Conservation (phyloP, 2,113 vertebrate species). For the Pelecanus crispus region DNA sequence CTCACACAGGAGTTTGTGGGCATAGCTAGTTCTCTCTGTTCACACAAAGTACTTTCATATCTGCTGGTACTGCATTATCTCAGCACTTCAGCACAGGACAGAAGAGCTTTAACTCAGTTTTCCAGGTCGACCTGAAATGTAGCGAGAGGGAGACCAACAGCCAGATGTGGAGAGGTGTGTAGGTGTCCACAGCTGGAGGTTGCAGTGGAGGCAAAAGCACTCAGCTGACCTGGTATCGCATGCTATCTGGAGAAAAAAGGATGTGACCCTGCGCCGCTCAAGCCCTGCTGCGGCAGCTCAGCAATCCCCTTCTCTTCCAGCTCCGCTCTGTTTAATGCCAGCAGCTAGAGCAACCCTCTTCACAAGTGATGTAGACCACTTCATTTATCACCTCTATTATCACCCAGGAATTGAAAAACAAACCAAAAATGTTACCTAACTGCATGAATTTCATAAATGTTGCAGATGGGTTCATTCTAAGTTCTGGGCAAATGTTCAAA, state of each 20-base stretch:
- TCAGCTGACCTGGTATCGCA: accelerated
- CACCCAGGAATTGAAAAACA: not conserved
- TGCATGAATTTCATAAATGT: not conserved
- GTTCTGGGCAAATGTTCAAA: slow-evolving; percentile 45
- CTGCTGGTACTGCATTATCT: accelerated
- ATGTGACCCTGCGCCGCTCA: not conserved
- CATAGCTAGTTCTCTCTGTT: not conserved
- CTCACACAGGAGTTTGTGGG: not conserved
- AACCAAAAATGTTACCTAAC: slow-evolving; percentile 34
- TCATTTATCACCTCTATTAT: slow-evolving; percentile 7
- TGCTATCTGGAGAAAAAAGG: not conserved
- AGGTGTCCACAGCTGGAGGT: not conserved
- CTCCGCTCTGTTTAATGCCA: not conserved
- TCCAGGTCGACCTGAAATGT: not conserved
- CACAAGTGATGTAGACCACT: not conserved
- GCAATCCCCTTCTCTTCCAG: not conserved
- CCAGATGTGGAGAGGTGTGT: not conserved
- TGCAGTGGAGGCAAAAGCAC: not conserved
- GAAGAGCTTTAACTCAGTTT: not conserved
- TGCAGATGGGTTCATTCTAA: slow-evolving; percentile 43
- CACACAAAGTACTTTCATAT: not conserved
- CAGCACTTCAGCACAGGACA: not conserved
- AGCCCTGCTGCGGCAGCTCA: accelerated
- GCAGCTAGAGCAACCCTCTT: not conserved
- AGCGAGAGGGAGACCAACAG: not conserved